A percentile compares a stretch with the other conserved stretches of the same genome.
These are phyloP conservation scores for Pachypanchax playfairii DNA, from an alignment of 2,113 vertebrate species.

Conservation along the genomic window DNA sequence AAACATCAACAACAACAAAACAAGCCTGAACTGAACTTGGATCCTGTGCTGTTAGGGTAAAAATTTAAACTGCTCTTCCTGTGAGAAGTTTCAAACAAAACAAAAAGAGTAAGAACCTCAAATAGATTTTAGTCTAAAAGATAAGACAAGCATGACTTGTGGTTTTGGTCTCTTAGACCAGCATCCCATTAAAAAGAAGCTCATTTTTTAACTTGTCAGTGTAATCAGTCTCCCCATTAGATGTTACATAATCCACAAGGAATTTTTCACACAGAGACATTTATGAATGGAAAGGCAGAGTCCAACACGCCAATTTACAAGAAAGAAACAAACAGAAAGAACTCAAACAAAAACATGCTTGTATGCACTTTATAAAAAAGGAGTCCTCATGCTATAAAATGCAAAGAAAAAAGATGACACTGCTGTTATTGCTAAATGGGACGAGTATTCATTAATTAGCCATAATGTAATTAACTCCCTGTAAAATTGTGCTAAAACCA, in stretches of 20 bases:
- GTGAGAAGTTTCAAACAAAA: conserved; percentile 65
- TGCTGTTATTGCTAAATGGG: too few species aligned
- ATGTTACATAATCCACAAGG: conserved; percentile 63
- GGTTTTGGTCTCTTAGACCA: conserved; percentile 40
- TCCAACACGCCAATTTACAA: conserved; percentile 29
- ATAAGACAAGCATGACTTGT: conserved; percentile 59
- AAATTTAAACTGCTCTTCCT: neutral
- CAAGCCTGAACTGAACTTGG: neutral
- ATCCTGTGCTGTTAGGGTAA: neutral
- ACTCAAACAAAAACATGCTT: conserved; percentile 15
- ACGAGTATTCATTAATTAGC: too few species aligned
- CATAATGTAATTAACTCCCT: too few species aligned
- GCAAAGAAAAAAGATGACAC: too few species aligned
- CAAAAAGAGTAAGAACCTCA: conserved; percentile 58
- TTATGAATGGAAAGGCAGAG: conserved; percentile 37
- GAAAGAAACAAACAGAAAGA: conserved; percentile 26
- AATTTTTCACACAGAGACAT: conserved; percentile 38
- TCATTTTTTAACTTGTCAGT: conserved; percentile 23
- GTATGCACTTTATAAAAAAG: conserved; percentile 10
- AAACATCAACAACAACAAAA: neutral
- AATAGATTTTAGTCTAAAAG: conserved; percentile 47
- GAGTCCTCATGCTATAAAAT: too few species aligned
- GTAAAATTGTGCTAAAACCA: too few species aligned
- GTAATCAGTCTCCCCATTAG: conserved; percentile 58
- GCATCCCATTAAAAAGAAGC: conserved; percentile 44